Percentiles rank a stretch among this genome's conserved stretches.
Evolutionary conservation across 2,888 invertebrate genomes (phyloP).

Genomic region (Morpho helenor): DNA sequence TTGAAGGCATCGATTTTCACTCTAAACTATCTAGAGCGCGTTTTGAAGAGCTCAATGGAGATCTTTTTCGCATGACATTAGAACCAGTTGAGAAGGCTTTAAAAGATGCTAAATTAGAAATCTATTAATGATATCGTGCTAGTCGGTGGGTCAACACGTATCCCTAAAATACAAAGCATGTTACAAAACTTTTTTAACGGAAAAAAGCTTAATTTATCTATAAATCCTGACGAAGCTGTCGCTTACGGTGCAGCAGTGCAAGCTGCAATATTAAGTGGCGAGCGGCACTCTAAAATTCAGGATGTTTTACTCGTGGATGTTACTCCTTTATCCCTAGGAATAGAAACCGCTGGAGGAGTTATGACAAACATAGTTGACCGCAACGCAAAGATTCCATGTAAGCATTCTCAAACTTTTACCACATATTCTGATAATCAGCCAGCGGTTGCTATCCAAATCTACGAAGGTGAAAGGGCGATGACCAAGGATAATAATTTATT

Average conservation of each 20-base stretch:
- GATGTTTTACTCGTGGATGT: constrained; percentile 81
- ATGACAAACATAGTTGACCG: constrained; percentile 87
- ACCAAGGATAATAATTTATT: constrained; percentile 86
- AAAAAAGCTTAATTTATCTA: constrained; percentile 84
- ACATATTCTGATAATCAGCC: constrained; percentile 90
- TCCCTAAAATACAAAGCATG: constrained; percentile 87
- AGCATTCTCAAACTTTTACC: constrained; percentile 85
- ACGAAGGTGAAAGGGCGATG: constrained; percentile 88
- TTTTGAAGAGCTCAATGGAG: constrained; percentile 87
- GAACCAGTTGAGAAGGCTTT: constrained; percentile 88
- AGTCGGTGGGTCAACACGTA: constrained; percentile 89
- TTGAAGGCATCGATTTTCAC: constrained; percentile 84
- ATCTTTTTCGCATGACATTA: constrained; percentile 84
- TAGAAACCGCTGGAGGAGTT: constrained; percentile 88
- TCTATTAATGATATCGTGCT: constrained; percentile 88
- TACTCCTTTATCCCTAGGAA: constrained; percentile 82
- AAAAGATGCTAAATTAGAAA: constrained; percentile 85
- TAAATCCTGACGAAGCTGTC: constrained; percentile 90
- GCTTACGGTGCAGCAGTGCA: constrained; percentile 88
- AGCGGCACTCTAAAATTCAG: constrained; percentile 86
- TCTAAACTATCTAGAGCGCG: constrained; percentile 85
- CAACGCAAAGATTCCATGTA: constrained; percentile 85
- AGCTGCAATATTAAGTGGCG: constrained; percentile 84
- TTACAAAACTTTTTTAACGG: constrained; percentile 87
- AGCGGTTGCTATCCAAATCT: constrained; percentile 85